Evolutionary conservation across 2,888 invertebrate species (phyloP), one percentile per base, ranked within the genome.

Genomic region (Nomada fucata): DNA sequence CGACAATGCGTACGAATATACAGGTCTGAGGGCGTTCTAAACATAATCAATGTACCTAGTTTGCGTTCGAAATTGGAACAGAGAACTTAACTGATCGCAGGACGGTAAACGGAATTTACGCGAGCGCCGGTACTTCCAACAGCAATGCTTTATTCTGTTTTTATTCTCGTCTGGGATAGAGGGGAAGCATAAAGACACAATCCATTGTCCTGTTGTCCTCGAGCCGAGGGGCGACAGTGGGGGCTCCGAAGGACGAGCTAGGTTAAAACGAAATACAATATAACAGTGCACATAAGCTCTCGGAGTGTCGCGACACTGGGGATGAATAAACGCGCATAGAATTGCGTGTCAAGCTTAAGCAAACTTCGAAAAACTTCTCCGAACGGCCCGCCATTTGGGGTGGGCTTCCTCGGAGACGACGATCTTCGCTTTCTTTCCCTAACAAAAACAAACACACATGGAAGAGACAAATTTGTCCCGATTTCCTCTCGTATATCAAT

Each of bases 1-100:
- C 3, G 47, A 47, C 47, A 47, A 57, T 57, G 26, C 55, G 29
- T 42, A 36, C 20, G 53, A 18, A 60, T 57, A 20, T 57, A 80
- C 29, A 79, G 80, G 80, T 80, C 80, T 80, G 80, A 80, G 80
- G 80, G 80, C 80, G 80, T 80, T 60, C 57, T 57, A n/a, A 55
- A 53, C 42, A 68, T 72, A 64, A 63, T 68, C 20, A 78, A 59
- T 80, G 68, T 80, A 80, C 72, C 65, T 68, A 50, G 36, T 68
- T 79, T 79, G 80, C 79, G 63, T 79, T 71, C 79, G 65, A 23
- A 7, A 44, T 61, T 61, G 67, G 57, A 72, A 80, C 63, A 57
- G 50, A 68, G 78, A 2, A 1, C 26, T 26, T 26, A 26, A 26
- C 2, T 1, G 26, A 80, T 79, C 65, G 13, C 63, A 59, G 79